Base-by-base conservation (phyloP, 2,888 invertebrate species). In the Tholera decimalis region DNA sequence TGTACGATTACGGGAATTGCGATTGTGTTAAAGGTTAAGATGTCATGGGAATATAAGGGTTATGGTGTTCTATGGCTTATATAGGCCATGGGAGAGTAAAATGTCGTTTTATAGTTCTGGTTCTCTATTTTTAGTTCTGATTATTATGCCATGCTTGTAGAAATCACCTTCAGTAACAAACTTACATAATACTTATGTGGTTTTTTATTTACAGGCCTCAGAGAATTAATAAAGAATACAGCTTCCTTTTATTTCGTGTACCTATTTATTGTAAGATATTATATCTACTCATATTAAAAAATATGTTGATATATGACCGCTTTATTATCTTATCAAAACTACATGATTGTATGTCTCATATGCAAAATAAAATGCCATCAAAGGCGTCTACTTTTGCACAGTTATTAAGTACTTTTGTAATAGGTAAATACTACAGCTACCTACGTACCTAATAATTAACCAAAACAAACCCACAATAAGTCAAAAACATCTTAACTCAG, bases 1-100 rank as follows among this genome's bases (percentile, higher is more conserved):
- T 79, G 63, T 79, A 71, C 11, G 73, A 79, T 79, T 81, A 80
- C 75, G 73, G 63, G 73, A 79, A 76, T 80, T 65, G 62, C 46
- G 51, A 69, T 82, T 73, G 70, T 77, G 59, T 71, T 53, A 68
- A 55, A 76, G 75, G 77, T 72, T 71, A 68, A 65, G 65, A 73
- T 82, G 80, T 80, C 83, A 79, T 84, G 86, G 73, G 86, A 85
- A 84, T 67, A 30, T 54, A 50, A 44, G 65, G 65, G 41, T n/a
- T 44, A 22, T 15, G 13, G 20, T 53, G 7, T 63, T n/a, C 24
- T 37, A 18, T n/a, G 9, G 9, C 47, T 2, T 53, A 11, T 49
- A 7, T 35, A 28, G 47, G 64, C 47, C 41, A 56, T 64, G 39
- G 35, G 46, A 53, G 44, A 24, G n/a, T 18, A 9, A 20, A 56